Conservation (phyloP, 1,140 invertebrate species). For the Drosophila murphyi region DNA sequence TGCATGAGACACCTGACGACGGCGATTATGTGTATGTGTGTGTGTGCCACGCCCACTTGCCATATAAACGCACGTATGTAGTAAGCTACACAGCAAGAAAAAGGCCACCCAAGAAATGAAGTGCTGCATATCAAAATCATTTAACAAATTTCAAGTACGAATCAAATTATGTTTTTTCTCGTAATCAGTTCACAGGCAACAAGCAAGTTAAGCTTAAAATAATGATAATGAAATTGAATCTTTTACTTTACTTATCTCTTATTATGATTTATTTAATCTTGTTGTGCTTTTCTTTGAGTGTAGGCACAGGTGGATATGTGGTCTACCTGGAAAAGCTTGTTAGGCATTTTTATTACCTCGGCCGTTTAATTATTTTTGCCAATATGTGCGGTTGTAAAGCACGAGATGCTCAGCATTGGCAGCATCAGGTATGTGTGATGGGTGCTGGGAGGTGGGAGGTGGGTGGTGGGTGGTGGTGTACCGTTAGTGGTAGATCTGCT, state of each 20-base stretch:
- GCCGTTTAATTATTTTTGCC: constrained; percentile 68
- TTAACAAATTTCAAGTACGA: no score
- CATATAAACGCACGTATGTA: constrained; percentile 5
- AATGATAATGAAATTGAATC: not conserved
- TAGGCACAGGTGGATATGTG: constrained; percentile 12
- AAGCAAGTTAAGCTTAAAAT: no score
- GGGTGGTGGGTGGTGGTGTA: no score
- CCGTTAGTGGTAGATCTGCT: no score
- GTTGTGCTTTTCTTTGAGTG: not conserved
- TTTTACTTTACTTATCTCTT: no score
- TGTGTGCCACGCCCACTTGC: constrained; percentile 39
- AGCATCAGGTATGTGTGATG: not conserved
- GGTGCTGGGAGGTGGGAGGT: no score
- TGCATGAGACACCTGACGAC: constrained; percentile 74
- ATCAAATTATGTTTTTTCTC: no score
- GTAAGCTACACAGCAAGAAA: constrained; percentile 12
- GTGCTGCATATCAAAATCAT: no score
- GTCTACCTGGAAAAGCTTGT: constrained; percentile 54
- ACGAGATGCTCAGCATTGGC: not conserved
- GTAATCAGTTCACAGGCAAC: no score
- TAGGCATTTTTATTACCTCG: constrained; percentile 73
- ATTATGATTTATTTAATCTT: not conserved
- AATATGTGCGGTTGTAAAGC: constrained; percentile 21
- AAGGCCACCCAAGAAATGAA: no score
- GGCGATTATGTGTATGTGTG: constrained; percentile 18